phyloP scores from a whole-genome alignment of 2,797 vertebrate species.

The Lutjanus argentimaculatus region DNA sequence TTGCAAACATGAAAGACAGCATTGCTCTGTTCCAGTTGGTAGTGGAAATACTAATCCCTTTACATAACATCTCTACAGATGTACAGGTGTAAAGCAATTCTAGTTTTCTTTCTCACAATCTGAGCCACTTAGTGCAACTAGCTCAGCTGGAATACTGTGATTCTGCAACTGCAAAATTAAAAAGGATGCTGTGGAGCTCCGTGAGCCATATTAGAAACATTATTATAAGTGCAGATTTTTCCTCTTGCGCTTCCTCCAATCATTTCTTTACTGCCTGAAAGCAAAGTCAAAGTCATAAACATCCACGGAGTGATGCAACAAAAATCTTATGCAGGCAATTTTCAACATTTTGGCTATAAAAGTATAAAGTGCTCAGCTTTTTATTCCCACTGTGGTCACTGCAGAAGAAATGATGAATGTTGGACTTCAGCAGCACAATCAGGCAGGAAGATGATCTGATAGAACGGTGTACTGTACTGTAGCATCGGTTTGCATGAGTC shows the following conservation, averaged over 20 bases:
- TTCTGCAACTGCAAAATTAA: slow-evolving; percentile 6
- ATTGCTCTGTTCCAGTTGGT: background rate
- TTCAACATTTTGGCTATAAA: slow-evolving; percentile 28
- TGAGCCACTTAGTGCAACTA: background rate
- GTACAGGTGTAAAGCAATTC: background rate
- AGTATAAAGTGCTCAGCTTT: slow-evolving; percentile 30
- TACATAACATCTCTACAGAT: background rate
- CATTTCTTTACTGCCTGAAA: slow-evolving; percentile 45
- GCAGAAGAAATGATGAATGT: slow-evolving; percentile 37
- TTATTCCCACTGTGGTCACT: slow-evolving; percentile 16
- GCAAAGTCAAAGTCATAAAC: slow-evolving; percentile 61
- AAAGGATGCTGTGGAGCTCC: slow-evolving; percentile 23
- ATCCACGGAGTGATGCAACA: slow-evolving; percentile 44
- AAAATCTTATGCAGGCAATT: slow-evolving; percentile 45
- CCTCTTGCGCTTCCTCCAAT: slow-evolving; percentile 33
- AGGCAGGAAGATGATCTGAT: slow-evolving; percentile 6
- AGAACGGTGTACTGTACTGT: background rate
- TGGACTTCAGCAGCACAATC: slow-evolving; percentile 27
- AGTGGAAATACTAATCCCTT: slow-evolving; percentile 1
- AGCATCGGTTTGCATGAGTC: background rate
- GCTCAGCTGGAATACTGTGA: no score
- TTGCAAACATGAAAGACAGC: background rate
- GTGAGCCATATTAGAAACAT: slow-evolving; percentile 24
- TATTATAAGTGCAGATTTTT: slow-evolving; percentile 39
- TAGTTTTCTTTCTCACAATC: background rate